A percentile compares a stretch with the other conserved stretches of the same genome.
These are phyloP conservation scores for Hybognathus amarus DNA, from an alignment of 2,797 vertebrate genomes.

Conservation along the genomic window DNA sequence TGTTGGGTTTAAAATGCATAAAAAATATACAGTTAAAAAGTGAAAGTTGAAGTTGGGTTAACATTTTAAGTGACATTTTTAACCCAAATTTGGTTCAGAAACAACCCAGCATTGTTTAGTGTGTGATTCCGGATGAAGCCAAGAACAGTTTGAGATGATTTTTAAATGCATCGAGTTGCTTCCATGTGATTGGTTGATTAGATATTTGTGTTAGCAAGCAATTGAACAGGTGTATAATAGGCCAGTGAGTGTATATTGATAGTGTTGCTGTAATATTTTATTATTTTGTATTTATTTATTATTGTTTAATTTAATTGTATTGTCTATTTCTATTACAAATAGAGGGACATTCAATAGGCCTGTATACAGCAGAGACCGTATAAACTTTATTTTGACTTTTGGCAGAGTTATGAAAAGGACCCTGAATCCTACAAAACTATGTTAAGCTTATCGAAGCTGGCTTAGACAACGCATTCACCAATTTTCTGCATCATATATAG, in stretches of 20 bases:
- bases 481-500: neutral
- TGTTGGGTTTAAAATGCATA: too few species aligned
- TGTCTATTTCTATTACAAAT: neutral
- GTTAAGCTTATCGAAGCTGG: neutral
- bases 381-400: slow-evolving; percentile 3
- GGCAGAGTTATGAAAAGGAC: neutral
- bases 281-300: neutral
- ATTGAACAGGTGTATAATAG: neutral
- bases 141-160: neutral
- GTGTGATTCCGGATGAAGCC: too few species aligned
- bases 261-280: neutral
- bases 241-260: neutral
- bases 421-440: neutral
- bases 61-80: too few species aligned
- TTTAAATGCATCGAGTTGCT: neutral
- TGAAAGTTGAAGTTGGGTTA: too few species aligned
- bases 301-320: neutral
- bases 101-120: too few species aligned
- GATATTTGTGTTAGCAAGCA: neutral
- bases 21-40: too few species aligned
- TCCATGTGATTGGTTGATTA: neutral
- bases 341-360: neutral
- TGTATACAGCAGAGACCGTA: neutral
- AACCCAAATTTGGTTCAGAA: too few species aligned
- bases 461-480: neutral